These are phyloP conservation scores for Diachrysia chrysitis DNA, from an alignment of 2,888 invertebrate species.

Conservation along the genomic window DNA sequence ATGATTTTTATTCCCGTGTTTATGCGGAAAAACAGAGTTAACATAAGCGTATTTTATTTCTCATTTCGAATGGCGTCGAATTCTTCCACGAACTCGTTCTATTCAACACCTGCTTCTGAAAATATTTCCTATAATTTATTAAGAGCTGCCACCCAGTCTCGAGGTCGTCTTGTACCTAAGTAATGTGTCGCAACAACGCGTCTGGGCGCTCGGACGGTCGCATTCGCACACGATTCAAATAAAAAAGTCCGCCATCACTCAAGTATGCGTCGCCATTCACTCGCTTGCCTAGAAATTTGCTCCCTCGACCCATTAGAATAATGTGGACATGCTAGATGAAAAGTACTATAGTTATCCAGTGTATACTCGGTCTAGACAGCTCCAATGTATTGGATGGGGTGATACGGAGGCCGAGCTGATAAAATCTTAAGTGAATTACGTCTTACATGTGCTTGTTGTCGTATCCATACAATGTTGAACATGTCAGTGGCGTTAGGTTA, in stretches of 20 bases:
- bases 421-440: slow-evolving; percentile 55
- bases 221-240: slow-evolving; percentile 89
- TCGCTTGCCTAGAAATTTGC: slow-evolving; percentile 85
- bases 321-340: slow-evolving; percentile 69
- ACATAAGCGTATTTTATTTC: slow-evolving; percentile 25
- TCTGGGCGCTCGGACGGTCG: slow-evolving; percentile 72
- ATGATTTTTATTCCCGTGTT: not conserved
- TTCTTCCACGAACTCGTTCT: slow-evolving; percentile 46
- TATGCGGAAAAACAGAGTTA: not conserved
- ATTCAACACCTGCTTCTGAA: slow-evolving; percentile 44
- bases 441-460: slow-evolving; percentile 52
- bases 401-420: slow-evolving; percentile 42
- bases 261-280: slow-evolving; percentile 88
- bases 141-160: slow-evolving; percentile 59
- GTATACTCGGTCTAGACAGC: slow-evolving; percentile 42
- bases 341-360: slow-evolving; percentile 39
- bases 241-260: slow-evolving; percentile 89
- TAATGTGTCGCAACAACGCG: slow-evolving; percentile 69
- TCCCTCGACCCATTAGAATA: slow-evolving; percentile 68
- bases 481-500: slow-evolving; percentile 69
- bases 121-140: slow-evolving; percentile 58
- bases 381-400: slow-evolving; percentile 30
- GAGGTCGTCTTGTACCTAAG: slow-evolving; percentile 61
- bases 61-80: slow-evolving; percentile 30
- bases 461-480: slow-evolving; percentile 71